A percentile compares a stretch with the other conserved stretches of the same genome.
Conservation (phyloP, 2,888 invertebrate species). For the Melinaea menophilus region DNA sequence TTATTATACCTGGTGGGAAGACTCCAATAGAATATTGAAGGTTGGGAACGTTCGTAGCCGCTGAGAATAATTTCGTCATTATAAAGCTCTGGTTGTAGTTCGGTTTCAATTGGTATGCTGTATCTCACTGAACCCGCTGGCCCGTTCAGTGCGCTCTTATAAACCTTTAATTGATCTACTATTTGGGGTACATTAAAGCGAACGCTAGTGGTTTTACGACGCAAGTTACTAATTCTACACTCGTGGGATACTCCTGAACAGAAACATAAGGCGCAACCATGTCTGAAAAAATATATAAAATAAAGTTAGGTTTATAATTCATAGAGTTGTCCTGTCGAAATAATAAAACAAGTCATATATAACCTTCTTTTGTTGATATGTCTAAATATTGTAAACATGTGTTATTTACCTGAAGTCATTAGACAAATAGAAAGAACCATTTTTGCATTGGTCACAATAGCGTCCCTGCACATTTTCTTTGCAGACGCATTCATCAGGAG, state of each 20-base stretch:
- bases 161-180: slow-evolving; percentile 56
- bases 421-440: slow-evolving; percentile 90
- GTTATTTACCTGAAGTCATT: slow-evolving; percentile 65
- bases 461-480: slow-evolving; percentile 84
- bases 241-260: slow-evolving; percentile 92
- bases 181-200: slow-evolving; percentile 61
- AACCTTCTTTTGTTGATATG: neutral
- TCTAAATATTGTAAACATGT: neutral
- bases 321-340: neutral
- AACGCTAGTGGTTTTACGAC: slow-evolving; percentile 75
- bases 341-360: too few relatives aligned
- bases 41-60: slow-evolving; percentile 76
- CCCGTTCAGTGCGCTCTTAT: slow-evolving; percentile 50
- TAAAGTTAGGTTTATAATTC: slow-evolving; percentile 1
- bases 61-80: slow-evolving; percentile 81
- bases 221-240: slow-evolving; percentile 89
- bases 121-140: slow-evolving; percentile 48
- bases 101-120: slow-evolving; percentile 52
- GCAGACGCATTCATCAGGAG: slow-evolving; percentile 64
- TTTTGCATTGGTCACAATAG: slow-evolving; percentile 91
- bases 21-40: slow-evolving; percentile 90
- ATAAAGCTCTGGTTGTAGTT: slow-evolving; percentile 61
- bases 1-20: slow-evolving; percentile 80
- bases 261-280: slow-evolving; percentile 97
- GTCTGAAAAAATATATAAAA: slow-evolving; percentile 49